phyloP scores from a whole-genome alignment of 2,888 invertebrate genomes.

The Adela reaumurella region DNA sequence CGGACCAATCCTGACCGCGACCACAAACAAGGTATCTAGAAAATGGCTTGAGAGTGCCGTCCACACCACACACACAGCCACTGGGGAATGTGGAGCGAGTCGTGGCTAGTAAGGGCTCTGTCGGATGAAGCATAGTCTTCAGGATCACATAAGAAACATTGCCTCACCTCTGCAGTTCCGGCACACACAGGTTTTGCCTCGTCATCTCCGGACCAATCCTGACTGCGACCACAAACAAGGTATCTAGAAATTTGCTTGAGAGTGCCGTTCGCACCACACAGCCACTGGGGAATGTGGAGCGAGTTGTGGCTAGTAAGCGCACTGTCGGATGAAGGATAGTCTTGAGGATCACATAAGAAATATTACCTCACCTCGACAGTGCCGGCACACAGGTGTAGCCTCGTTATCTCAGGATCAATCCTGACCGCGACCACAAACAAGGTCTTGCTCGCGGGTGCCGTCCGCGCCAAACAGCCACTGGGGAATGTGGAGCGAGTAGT shows the following conservation, averaged over 20 bases:
- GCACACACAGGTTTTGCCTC: conserved; percentile 67
- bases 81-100: conserved; percentile 77
- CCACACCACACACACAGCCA: conserved; percentile 67
- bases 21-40: conserved; percentile 72
- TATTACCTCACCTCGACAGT: conserved; percentile 49
- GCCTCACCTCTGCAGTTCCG: conserved; percentile 53
- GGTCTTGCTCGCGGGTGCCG: conserved; percentile 73
- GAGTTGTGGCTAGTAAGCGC: conserved; percentile 73
- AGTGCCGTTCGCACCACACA: conserved; percentile 69
- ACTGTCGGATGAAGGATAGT: conserved; percentile 81
- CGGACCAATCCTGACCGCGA: conserved; percentile 72
- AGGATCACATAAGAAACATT: conserved; percentile 58
- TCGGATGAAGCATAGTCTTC: conserved; percentile 78
- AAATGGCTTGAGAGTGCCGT: conserved; percentile 76
- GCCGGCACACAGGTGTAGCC: conserved; percentile 69
- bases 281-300: conserved; percentile 80
- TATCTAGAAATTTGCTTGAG: conserved; percentile 77
- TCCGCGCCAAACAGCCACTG: conserved; percentile 69
- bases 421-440: conserved; percentile 73
- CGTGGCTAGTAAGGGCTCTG: conserved; percentile 76
- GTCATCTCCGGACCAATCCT: conserved; percentile 77
- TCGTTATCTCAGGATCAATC: conserved; percentile 74
- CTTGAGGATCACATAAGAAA: conserved; percentile 78
- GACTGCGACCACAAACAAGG: conserved; percentile 74
- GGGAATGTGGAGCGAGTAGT: conserved; percentile 80